Evolutionary conservation across 1,140 invertebrate species (phyloP), one percentile per base, ranked within the genome.

Genomic region (Megalonaias nervosa): DNA sequence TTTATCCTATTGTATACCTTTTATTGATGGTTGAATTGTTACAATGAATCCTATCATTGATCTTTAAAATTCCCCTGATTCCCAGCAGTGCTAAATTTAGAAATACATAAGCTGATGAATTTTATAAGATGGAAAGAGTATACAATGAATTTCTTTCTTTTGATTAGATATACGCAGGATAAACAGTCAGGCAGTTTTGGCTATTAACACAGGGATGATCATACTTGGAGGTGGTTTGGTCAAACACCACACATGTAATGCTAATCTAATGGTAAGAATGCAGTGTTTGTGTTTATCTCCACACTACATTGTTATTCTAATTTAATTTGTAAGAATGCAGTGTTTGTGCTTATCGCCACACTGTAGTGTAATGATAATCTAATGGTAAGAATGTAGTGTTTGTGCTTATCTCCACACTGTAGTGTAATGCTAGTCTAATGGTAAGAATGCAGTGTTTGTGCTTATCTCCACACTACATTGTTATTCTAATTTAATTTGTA

Each of bases 161-260:
- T n/a, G 5, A 55, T 62, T 86, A 95, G 98, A 99, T 92, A 92
- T 99, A 74, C 92, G 94, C 74, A 92, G 96, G 75, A 89, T 99
- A 15, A 99, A 99, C 91, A 95, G 94, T 48, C 97, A 99, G 93
- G 96, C 98, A n/a, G 95, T 99, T 2, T 97, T 97, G 91, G 96
- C 98, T 6, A 91, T 94, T 19, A 95, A 97, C 85, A 96, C 95
- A 68, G 99, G 98, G n/a, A 96, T 99, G 93, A 95, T 99, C 59
- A 99, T 99, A 82, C 90, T 99, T 62, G 99, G 99, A 15, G 98
- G 98, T 65, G 98, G 98, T 14, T 91, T 99, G 0, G 93, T 99
- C n/a, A 99, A 99, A 91, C 99, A 99, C 92, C 99, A 99, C 88
- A 99, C 99, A 76, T 98, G 97, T 90, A 92, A 92, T 83, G 90